Base-by-base conservation (phyloP, 2,797 vertebrate genomes). In the Anguilla pacifica region DNA sequence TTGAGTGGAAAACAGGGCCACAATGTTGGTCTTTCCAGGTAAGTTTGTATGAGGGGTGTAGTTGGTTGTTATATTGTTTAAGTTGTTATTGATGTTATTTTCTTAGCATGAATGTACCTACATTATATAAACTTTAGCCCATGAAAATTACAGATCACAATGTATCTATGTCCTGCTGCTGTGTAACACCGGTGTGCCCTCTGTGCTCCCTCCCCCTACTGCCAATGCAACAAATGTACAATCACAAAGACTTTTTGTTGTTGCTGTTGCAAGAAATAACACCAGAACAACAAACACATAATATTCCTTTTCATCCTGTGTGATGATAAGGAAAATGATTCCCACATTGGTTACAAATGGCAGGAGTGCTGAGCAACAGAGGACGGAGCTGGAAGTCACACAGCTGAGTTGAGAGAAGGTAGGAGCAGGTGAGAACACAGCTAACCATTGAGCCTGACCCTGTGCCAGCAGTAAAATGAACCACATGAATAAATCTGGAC, bases 31-130 rank as follows among this genome's bases (percentile, higher is more conserved):
- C n/a, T 72, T 28, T 31, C 67, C 25, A 25, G 81, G 86, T 59
- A 61, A 28, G 35, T 55, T 61, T 59, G 35, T 57, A 13, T 43
- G 86, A 59, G 25, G 15, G n/a, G 25, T 74, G 59, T 83, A 13
- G n/a, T 79, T 17, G 57, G 15, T 17, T 87, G 57, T 43, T 43
- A 77, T 57, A 15, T 70, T 31, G 35, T 72, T 72, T 28, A n/a
- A 51, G 86, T 28, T 31, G 59, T 87, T 87, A 83, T 67, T 49
- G 57, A 55, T 55, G 81, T 46, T 61, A 83, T 83, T 61, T 35
- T 15, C 10, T 22, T 43, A 83, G 64, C 59, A 83, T 70, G 64
- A 83, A 83, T 61, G 79, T 25, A 64, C 25, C 61, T 64, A 6
- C 61, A 28, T 46, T 46, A 87, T 59, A 72, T 28, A 57, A 83